Base-by-base conservation (phyloP, 2,797 vertebrate species). In the Tinamus major region DNA sequence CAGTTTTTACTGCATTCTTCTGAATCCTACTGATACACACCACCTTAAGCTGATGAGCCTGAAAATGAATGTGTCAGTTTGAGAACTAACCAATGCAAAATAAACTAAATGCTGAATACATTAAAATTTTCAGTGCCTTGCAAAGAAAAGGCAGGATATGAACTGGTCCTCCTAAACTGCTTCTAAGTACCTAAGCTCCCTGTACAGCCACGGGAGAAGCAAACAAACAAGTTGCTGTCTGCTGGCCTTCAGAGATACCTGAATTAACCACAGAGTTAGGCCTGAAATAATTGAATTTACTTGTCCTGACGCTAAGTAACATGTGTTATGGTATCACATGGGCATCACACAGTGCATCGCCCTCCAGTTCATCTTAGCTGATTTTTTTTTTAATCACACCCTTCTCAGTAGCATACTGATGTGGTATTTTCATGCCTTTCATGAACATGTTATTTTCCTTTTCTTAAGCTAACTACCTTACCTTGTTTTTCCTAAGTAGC, bases 211-310 rank as follows among this genome's bases (percentile, higher is more conserved):
- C 69, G 79, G 42, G 29, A 92, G 69, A 85, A 75, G 74, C 35
- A 91, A 44, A 77, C 39, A 61, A 24, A 35, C 62, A 8, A 79
- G 64, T 78, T 74, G 68, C 65, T 4, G 11, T 83, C 78, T 61
- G 53, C 68, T 92, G 85, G 69, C 79, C 72, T 93, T 91, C 72
- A 55, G 65, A 88, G 70, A 16, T 91, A 18, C 23, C 67, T 76
- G n/a, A 87, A 95, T 85, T 83, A 87, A 80, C 87, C 79, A 79
- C 39, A 74, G 82, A 80, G 85, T 84, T 89, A 61, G 67, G 46
- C 74, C 77, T 58, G 61, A 87, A 93, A 90, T 74, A 89, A 88
- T 79, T 70, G 63, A 67, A 90, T 74, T 23, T 79, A 64, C 64
- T 91, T 77, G 48, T 80, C 85, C 74, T 64, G 74, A 88, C 48